A percentile compares a stretch with the other conserved stretches of the same genome.
These are phyloP conservation scores for Tetramorium simillimum DNA, from an alignment of 1,140 invertebrate species.

Conservation along the genomic window DNA sequence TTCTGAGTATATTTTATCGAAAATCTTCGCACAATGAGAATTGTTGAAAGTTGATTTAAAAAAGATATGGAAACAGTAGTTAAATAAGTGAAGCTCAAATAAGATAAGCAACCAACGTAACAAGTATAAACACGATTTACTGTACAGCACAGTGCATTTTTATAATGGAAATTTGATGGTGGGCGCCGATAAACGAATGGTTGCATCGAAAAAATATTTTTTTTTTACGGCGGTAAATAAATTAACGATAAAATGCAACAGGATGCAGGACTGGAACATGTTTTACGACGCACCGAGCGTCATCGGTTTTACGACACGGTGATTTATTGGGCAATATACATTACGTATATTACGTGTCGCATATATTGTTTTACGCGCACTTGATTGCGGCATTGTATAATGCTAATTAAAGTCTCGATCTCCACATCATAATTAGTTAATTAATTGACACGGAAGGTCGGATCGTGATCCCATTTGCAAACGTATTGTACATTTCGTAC, in stretches of 20 bases:
- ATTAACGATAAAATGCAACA: slow-evolving; percentile 34
- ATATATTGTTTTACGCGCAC: slow-evolving; percentile 18
- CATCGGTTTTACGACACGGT: slow-evolving; percentile 37
- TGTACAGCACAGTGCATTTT: background rate
- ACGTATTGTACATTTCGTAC: background rate
- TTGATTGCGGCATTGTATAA: slow-evolving; percentile 36
- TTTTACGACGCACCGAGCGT: background rate
- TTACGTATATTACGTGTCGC: slow-evolving; percentile 11
- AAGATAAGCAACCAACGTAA: background rate
- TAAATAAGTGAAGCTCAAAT: background rate
- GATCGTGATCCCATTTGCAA: slow-evolving; percentile 11
- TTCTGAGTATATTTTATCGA: background rate
- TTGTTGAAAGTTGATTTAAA: background rate
- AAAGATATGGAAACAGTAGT: background rate
- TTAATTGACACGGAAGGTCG: slow-evolving; percentile 20
- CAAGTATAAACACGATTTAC: slow-evolving; percentile 6
- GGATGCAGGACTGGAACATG: background rate
- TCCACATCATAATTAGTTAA: slow-evolving; percentile 44
- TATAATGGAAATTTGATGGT: slow-evolving; percentile 35
- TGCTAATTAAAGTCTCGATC: slow-evolving; percentile 41
- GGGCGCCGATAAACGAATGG: background rate
- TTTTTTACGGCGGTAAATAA: slow-evolving; percentile 5
- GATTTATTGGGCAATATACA: slow-evolving; percentile 18
- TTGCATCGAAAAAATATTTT: background rate
- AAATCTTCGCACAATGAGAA: background rate